Base-by-base conservation (phyloP, 37 sponge, comb jelly and placozoan species). In the Halichondria panicea region DNA sequence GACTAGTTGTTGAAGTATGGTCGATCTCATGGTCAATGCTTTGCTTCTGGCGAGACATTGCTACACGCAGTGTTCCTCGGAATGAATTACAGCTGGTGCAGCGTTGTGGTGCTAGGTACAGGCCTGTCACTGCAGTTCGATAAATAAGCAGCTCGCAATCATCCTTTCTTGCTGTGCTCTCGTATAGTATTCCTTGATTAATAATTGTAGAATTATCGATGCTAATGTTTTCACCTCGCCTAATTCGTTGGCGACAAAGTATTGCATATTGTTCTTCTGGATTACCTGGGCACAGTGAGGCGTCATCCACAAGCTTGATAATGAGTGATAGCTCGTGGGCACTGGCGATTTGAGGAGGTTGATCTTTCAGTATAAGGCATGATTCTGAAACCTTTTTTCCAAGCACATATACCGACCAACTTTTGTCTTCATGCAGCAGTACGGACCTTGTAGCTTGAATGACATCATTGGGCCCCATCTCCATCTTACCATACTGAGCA, bases 231-330 rank as follows among this genome's bases (percentile, higher is more conserved):
- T 25, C 8, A 53, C 24, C 12, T 24, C 72, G 30, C 57, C 72
- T 33, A 18, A 5, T 5, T 55, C 28, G 39, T 55, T 53, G 28
- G 36, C 18, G 19, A 55, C 24, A 3, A 58, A 55, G 22, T n/a
- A n/a, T n/a, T n/a, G 55, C 72, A 55, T 55, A 72, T 39, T 72
- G 28, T 32, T 52, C 57, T 12, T 72, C 72, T 33, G 72, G 72
- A 55, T 72, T 72, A 4, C 72, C 72, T 55, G 72, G 72, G 40
- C 72, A 72, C 4, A 72, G 3, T 55, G 6, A 18, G 13, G 72
- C 56, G 4, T 55, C 27, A n/a, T 72, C 72, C 12, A 72, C 55
- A 5, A 6, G 28, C 50, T 68, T 68, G 50, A 68, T 68, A 46
- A 68, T 13, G 44, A n/a, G 50, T 30, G 24, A 42, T 15, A 44